Evolutionary conservation across 2,888 invertebrate species (phyloP).

Genomic region (Hermaeophaga mercurialis): DNA sequence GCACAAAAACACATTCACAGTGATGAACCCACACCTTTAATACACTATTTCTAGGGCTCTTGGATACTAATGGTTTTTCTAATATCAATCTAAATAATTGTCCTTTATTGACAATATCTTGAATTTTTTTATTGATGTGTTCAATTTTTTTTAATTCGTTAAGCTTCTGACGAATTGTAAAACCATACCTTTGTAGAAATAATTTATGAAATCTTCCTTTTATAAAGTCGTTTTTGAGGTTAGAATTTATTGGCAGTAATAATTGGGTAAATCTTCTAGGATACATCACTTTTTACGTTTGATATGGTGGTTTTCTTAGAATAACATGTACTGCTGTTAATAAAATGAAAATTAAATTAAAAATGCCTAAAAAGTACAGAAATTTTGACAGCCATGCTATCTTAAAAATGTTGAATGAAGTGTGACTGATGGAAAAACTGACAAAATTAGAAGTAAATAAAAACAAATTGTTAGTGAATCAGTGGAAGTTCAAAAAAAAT

Average conservation of each 20-base stretch:
- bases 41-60: constrained; percentile 58
- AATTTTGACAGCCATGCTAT: constrained; percentile 35
- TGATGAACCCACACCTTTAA: constrained; percentile 62
- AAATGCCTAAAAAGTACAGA: constrained; percentile 26
- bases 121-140: constrained; percentile 38
- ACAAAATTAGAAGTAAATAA: no score
- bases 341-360: constrained; percentile 22
- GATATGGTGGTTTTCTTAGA: neutral
- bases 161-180: constrained; percentile 42
- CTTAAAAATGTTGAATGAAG: constrained; percentile 8
- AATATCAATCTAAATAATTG: constrained; percentile 32
- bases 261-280: constrained; percentile 39
- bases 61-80: constrained; percentile 36
- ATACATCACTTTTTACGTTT: constrained; percentile 36
- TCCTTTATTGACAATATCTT: constrained; percentile 37
- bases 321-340: neutral
- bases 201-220: constrained; percentile 35
- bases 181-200: constrained; percentile 36
- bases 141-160: constrained; percentile 37
- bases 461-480: no score
- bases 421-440: no score
- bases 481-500: no score
- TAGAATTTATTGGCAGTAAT: constrained; percentile 44
- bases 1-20: constrained; percentile 64
- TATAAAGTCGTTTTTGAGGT: constrained; percentile 47